A percentile compares a stretch with the other conserved stretches of the same genome.
Evolutionary conservation across 2,113 vertebrate genomes (phyloP).

Genomic region (Ceuthmochares aereus): DNA sequence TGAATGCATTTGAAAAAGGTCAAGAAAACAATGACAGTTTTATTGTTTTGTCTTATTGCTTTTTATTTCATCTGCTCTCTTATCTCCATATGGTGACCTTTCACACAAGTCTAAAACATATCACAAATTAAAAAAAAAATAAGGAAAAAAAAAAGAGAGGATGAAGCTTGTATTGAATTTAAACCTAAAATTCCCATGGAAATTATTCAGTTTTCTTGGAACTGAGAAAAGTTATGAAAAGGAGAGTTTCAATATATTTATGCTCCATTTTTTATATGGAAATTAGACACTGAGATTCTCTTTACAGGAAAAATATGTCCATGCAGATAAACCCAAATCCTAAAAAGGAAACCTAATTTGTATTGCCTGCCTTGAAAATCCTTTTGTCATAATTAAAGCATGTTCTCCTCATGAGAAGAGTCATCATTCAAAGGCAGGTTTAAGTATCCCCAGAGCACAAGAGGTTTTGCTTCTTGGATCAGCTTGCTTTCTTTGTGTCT

Average conservation of each 20-base stretch:
- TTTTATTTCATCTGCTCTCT: slow-evolving; percentile 79
- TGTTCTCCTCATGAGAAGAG: background rate
- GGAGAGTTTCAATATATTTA: background rate
- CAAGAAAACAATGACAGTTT: slow-evolving; percentile 70
- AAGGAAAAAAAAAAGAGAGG: slow-evolving; percentile 11
- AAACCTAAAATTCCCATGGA: slow-evolving; percentile 26
- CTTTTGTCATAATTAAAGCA: slow-evolving; percentile 13
- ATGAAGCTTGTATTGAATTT: slow-evolving; percentile 57
- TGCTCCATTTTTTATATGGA: background rate
- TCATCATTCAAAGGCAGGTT: background rate
- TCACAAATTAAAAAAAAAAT: slow-evolving; percentile 62
- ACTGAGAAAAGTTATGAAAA: background rate
- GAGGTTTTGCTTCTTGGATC: slow-evolving; percentile 23
- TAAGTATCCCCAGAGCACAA: slow-evolving; percentile 5
- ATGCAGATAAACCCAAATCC: background rate
- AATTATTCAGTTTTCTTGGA: background rate
- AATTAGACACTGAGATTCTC: background rate
- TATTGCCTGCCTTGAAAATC: background rate
- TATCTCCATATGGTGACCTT: slow-evolving; percentile 79
- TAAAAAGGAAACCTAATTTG: background rate
- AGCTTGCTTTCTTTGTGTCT: slow-evolving; percentile 31
- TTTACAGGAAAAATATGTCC: background rate
- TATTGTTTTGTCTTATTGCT: slow-evolving; percentile 75
- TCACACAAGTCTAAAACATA: slow-evolving; percentile 73
- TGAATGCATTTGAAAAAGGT: slow-evolving; percentile 78